Evolutionary conservation across 2,113 vertebrate species (phyloP).

Genomic region (Poicephalus gulielmi): DNA sequence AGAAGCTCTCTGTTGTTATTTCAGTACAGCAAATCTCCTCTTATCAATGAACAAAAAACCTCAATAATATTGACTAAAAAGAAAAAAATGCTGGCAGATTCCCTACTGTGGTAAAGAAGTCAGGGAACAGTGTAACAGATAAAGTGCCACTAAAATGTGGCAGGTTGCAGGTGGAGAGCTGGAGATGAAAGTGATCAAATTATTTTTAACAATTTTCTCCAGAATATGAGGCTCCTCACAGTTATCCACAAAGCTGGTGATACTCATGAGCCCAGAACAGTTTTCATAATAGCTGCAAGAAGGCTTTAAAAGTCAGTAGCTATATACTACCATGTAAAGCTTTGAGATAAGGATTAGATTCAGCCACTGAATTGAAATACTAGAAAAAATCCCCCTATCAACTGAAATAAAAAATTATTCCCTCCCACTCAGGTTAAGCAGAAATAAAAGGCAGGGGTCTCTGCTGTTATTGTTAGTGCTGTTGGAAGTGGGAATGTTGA

Average conservation of each 20-base stretch:
- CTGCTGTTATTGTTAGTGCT: background rate
- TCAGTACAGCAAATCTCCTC: background rate
- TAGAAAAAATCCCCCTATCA: background rate
- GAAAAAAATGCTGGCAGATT: background rate
- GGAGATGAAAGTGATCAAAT: background rate
- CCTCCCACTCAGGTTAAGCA: background rate
- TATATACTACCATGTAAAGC: background rate
- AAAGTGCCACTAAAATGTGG: background rate
- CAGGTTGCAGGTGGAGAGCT: background rate
- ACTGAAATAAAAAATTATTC: background rate
- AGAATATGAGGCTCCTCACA: background rate
- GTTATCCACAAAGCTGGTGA: background rate
- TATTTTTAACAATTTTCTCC: background rate
- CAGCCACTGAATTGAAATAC: background rate
- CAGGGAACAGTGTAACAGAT: background rate
- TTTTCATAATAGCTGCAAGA: background rate
- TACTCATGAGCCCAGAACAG: background rate
- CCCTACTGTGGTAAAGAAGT: background rate
- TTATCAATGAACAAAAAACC: background rate
- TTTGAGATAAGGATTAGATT: background rate
- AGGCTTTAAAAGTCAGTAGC: background rate
- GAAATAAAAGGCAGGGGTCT: background rate
- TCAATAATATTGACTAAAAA: background rate
- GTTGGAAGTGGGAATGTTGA: background rate
- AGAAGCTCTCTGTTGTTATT: slow-evolving; percentile 19